These are phyloP conservation scores for Leptopilina syphax DNA, from an alignment of 2,888 invertebrate genomes.

Conservation along the genomic window DNA sequence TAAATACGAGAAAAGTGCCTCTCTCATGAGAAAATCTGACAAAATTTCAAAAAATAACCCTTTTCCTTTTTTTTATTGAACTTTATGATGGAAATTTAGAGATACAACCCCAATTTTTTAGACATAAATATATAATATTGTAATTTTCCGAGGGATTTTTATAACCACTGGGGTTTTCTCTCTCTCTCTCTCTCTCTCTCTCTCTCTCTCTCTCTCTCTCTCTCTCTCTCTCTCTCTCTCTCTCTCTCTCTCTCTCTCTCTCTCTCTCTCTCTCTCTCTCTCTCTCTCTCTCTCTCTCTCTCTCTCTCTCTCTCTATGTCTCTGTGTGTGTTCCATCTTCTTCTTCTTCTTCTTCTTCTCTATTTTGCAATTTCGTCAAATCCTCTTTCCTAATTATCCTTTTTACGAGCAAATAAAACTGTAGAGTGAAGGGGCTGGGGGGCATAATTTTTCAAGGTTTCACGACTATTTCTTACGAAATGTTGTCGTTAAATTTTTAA, in stretches of 20 bases:
- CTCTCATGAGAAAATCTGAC: not conserved
- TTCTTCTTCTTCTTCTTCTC: not conserved
- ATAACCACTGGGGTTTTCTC: no score
- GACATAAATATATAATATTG: not conserved
- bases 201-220: no score
- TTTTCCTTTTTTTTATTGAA: conserved; percentile 47
- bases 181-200: no score
- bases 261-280: no score
- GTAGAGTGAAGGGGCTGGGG: no score
- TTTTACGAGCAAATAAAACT: conserved; percentile 64
- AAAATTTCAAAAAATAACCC: conserved; percentile 61
- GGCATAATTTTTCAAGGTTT: not conserved
- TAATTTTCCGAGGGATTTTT: no score
- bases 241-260: no score
- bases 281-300: no score
- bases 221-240: no score
- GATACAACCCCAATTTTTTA: conserved; percentile 45
- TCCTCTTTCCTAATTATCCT: conserved; percentile 62
- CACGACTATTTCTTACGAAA: conserved; percentile 6
- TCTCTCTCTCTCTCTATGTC: no score
- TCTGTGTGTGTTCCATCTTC: no score
- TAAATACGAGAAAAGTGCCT: conserved; percentile 27
- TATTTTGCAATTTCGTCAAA: conserved; percentile 31
- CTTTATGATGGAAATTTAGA: conserved; percentile 67
- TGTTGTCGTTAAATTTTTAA: conserved; percentile 13